These are phyloP conservation scores for Achatina immaculata DNA, from an alignment of 1,140 invertebrate species.

Conservation along the genomic window DNA sequence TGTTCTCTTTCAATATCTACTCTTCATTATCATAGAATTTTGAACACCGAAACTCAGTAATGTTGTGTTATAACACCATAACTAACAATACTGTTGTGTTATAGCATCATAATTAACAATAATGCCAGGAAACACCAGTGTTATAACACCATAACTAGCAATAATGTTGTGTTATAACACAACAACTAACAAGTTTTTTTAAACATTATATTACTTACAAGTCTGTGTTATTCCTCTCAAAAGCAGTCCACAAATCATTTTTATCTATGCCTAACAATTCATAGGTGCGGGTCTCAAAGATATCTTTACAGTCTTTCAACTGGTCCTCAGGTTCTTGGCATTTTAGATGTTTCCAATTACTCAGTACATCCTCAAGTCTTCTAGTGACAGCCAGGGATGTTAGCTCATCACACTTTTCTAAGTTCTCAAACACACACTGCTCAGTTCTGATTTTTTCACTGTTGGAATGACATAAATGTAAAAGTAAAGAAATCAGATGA, in stretches of 20 bases:
- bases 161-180: neutral
- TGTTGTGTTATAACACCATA: too few species aligned
- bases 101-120: too few species aligned
- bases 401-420: constrained; percentile 14
- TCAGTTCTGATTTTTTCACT: constrained; percentile 4
- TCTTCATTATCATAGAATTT: too few species aligned
- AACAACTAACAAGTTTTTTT: neutral
- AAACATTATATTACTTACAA: neutral
- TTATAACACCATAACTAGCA: too few species aligned
- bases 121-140: too few species aligned
- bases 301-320: neutral
- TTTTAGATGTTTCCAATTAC: neutral
- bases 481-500: too few species aligned
- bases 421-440: constrained; percentile 8
- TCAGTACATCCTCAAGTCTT: neutral
- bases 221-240: neutral
- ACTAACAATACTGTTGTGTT: too few species aligned
- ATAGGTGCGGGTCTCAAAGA: neutral
- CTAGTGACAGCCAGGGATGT: neutral
- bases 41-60: too few species aligned
- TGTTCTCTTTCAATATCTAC: too few species aligned
- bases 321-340: constrained; percentile 14
- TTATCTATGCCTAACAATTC: neutral
- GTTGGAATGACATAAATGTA: neutral
- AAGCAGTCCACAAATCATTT: neutral